Percentiles rank a stretch among this genome's conserved stretches.
phyloP scores from a whole-genome alignment of 2,888 invertebrate species.

The Dicyrtoma fusca region DNA sequence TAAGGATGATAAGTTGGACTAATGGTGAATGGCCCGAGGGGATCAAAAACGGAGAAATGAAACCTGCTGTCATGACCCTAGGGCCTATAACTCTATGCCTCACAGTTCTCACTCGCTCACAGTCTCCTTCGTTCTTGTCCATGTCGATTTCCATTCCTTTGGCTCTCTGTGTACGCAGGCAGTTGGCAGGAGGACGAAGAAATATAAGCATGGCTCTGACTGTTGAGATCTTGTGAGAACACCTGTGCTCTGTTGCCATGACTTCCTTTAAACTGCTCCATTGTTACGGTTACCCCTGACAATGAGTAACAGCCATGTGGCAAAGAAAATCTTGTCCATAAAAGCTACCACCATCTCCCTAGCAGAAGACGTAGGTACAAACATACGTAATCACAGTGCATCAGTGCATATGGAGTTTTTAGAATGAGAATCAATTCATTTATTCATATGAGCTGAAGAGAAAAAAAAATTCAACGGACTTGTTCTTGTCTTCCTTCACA shows the following conservation, averaged over 20 bases:
- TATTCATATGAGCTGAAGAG: slow-evolving; percentile 18
- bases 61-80: slow-evolving; percentile 38
- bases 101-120: too few species aligned
- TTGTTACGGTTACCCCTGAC: slow-evolving; percentile 31
- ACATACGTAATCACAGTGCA: background rate
- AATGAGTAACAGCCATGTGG: slow-evolving; percentile 27
- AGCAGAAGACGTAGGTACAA: background rate
- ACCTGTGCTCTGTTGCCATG: slow-evolving; percentile 35
- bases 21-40: slow-evolving; percentile 27
- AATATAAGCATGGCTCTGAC: too few species aligned
- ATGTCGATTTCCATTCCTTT: too few species aligned
- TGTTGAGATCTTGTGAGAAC: slow-evolving; percentile 4
- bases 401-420: background rate
- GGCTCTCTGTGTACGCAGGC: too few species aligned
- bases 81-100: background rate
- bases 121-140: too few species aligned
- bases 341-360: background rate
- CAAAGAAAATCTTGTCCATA: slow-evolving; percentile 18
- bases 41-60: slow-evolving; percentile 28
- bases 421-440: slow-evolving; percentile 20
- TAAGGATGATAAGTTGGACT: slow-evolving; percentile 31
- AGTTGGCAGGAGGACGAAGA: too few species aligned
- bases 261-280: slow-evolving; percentile 19
- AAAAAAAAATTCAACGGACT: background rate
- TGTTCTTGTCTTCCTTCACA: too few species aligned